A percentile compares a stretch with the other conserved stretches of the same genome.
Conservation (phyloP, 2,888 invertebrate species). For the Platycheirus rosarum region DNA sequence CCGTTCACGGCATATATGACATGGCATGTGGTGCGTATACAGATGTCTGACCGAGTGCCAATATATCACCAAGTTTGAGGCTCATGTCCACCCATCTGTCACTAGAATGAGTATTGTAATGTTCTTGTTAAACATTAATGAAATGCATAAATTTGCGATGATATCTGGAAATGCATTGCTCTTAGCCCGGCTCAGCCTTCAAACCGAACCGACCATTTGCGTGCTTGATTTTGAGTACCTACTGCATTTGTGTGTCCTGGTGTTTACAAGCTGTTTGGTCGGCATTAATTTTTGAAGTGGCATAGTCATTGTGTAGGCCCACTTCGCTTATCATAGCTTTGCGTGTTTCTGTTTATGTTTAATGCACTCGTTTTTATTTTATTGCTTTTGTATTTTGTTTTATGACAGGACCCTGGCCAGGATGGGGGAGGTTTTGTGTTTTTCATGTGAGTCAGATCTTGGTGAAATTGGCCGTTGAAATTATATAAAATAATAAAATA, state of each 20-base stretch:
- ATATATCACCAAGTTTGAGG: conserved; percentile 65
- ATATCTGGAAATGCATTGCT: conserved; percentile 70
- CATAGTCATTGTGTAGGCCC: conserved; percentile 42
- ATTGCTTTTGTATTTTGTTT: conserved; percentile 38
- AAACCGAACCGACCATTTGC: conserved; percentile 40
- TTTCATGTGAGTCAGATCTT: background rate
- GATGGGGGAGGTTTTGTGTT: background rate
- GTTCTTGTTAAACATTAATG: conserved; percentile 73
- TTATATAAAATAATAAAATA: too few species aligned
- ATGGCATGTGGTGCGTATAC: conserved; percentile 60
- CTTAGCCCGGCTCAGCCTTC: conserved; percentile 5
- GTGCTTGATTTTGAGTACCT: conserved; percentile 56
- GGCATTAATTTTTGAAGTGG: conserved; percentile 66
- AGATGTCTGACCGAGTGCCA: conserved; percentile 61
- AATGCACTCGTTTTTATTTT: conserved; percentile 35
- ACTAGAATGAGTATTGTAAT: conserved; percentile 72
- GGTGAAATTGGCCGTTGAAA: too few species aligned
- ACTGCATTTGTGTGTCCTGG: conserved; percentile 44
- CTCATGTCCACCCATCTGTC: conserved; percentile 73
- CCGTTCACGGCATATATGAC: conserved; percentile 13
- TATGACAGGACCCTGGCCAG: background rate
- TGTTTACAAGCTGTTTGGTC: conserved; percentile 59
- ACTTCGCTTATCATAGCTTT: conserved; percentile 65
- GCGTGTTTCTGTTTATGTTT: conserved; percentile 43
- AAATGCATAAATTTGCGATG: conserved; percentile 74